A percentile compares a stretch with the other conserved stretches of the same genome.
phyloP scores from a whole-genome alignment of 2,888 invertebrate species.

The Caenorhabditis sp. region DNA sequence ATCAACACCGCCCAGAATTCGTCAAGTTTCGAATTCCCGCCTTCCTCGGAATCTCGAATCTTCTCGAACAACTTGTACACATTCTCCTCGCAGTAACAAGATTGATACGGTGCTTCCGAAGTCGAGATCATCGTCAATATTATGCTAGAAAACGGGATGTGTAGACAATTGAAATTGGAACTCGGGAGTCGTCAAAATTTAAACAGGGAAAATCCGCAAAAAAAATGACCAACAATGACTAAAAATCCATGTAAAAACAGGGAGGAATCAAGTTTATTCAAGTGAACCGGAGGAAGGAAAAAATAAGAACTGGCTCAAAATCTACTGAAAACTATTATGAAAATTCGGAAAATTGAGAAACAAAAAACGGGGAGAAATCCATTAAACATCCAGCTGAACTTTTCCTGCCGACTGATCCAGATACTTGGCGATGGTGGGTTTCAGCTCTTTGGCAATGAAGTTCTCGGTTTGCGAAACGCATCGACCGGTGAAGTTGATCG shows the following conservation, averaged over 20 bases:
- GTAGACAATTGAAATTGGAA: neutral
- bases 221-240: neutral
- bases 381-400: slow-evolving; percentile 62
- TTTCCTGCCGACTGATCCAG: slow-evolving; percentile 55
- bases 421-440: slow-evolving; percentile 70
- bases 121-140: slow-evolving; percentile 16
- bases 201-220: neutral
- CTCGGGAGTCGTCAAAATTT: neutral
- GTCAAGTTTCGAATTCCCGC: neutral
- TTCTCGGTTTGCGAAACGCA: slow-evolving; percentile 71
- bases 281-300: neutral
- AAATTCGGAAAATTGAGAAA: slow-evolving; percentile 12
- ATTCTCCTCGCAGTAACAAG: slow-evolving; percentile 75
- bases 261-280: neutral
- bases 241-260: no score
- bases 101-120: slow-evolving; percentile 44
- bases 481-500: slow-evolving; percentile 79
- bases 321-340: neutral
- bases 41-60: neutral
- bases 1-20: slow-evolving; percentile 64
- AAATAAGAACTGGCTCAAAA: neutral
- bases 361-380: neutral
- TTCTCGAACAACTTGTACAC: slow-evolving; percentile 61
- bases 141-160: neutral
- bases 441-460: slow-evolving; percentile 74